Percentiles rank a stretch among this genome's conserved stretches.
Evolutionary conservation across 2,113 vertebrate genomes (phyloP).

Genomic region (Microtus montanus): DNA sequence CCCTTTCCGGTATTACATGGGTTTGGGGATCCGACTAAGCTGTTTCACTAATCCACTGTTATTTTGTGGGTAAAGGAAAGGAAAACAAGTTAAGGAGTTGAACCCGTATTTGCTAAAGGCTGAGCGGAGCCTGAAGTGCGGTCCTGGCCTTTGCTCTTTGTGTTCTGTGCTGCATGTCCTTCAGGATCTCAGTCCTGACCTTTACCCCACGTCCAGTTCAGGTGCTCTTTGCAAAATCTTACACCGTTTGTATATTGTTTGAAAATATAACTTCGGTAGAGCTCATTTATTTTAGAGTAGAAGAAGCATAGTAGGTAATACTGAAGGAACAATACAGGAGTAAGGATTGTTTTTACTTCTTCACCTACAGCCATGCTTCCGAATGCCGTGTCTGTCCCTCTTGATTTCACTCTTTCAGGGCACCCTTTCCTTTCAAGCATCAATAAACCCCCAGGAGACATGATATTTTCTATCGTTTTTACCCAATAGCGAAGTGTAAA

Average conservation of each 20-base stretch:
- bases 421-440: not conserved
- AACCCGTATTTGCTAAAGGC: not conserved
- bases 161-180: accelerated
- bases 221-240: not conserved
- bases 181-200: not conserved
- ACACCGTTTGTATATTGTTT: not conserved
- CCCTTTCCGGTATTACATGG: not conserved
- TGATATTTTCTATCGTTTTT: not conserved
- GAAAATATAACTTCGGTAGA: not conserved
- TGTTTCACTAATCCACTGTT: not conserved
- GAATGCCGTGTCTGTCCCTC: too few relatives aligned
- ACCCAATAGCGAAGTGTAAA: not conserved
- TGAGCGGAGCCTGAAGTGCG: not conserved
- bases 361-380: not conserved
- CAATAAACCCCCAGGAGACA: not conserved
- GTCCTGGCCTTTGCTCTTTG: not conserved
- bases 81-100: not conserved
- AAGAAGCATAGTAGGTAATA: not conserved
- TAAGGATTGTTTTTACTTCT: not conserved
- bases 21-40: not conserved
- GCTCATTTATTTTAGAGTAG: not conserved
- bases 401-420: not conserved
- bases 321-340: not conserved
- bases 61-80: not conserved
- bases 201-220: not conserved